Conservation (phyloP, 2,888 invertebrate genomes). For the Amphipoea oculea region DNA sequence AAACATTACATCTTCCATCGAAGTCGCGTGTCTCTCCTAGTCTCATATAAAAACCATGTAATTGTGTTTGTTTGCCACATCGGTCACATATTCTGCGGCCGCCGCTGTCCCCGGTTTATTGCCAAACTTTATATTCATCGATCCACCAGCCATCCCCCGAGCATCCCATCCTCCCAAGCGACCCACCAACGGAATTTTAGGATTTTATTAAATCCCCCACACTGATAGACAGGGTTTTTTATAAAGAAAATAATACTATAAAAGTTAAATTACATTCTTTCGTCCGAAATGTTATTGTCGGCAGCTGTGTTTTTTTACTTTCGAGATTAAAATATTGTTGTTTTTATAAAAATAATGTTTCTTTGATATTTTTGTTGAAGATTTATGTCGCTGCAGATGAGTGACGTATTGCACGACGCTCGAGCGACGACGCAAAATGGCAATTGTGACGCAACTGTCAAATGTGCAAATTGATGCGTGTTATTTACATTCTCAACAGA, state of each 20-base stretch:
- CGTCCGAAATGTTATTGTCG: conserved; percentile 41
- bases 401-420: conserved; percentile 18
- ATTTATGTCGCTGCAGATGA: conserved; percentile 35
- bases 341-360: conserved; percentile 14
- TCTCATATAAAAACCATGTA: conserved; percentile 52
- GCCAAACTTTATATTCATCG: conserved; percentile 65
- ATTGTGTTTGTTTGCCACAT: conserved; percentile 55
- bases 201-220: conserved; percentile 63
- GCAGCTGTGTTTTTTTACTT: conserved; percentile 54
- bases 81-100: conserved; percentile 44
- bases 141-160: conserved; percentile 36
- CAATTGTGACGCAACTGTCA: conserved; percentile 14
- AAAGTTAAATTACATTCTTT: conserved; percentile 62
- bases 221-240: conserved; percentile 50
- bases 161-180: conserved; percentile 12
- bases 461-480: conserved; percentile 37
- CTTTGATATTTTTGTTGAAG: conserved; percentile 23
- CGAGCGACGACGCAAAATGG: conserved; percentile 15
- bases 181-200: conserved; percentile 52
- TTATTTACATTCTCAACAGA: conserved; percentile 37
- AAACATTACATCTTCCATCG: neutral
- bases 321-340: conserved; percentile 30
- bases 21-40: conserved; percentile 9
- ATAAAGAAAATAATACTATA: conserved; percentile 48
- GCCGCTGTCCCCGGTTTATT: conserved; percentile 59